These are phyloP conservation scores for Macrosoma leucophasiata DNA, from an alignment of 2,888 invertebrate species.

Conservation along the genomic window DNA sequence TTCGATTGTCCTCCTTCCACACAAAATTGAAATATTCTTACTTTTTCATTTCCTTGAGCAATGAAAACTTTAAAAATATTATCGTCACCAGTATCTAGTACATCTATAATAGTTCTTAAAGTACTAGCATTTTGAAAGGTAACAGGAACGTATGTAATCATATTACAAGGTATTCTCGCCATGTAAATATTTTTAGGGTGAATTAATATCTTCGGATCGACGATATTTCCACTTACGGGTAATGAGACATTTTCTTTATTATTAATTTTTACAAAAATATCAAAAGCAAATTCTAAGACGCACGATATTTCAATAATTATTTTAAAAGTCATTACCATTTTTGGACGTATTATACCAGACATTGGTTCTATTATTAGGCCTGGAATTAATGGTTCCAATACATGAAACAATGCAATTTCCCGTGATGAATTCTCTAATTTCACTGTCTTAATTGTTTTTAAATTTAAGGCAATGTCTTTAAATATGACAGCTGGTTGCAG, in stretches of 20 bases:
- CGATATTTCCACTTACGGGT: constrained; percentile 60
- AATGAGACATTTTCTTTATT: constrained; percentile 60
- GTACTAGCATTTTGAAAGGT: constrained; percentile 52
- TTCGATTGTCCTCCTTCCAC: constrained; percentile 54
- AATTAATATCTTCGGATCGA: constrained; percentile 66
- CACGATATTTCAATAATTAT: constrained; percentile 60
- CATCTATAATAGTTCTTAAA: constrained; percentile 42
- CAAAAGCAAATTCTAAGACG: constrained; percentile 54
- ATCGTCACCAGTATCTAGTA: constrained; percentile 51
- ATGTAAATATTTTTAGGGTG: constrained; percentile 67
- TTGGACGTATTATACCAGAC: constrained; percentile 66
- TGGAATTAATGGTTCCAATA: constrained; percentile 63
- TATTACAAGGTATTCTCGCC: constrained; percentile 58
- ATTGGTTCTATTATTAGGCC: constrained; percentile 69
- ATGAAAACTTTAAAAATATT: constrained; percentile 54
- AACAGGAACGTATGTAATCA: constrained; percentile 56
- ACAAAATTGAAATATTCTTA: constrained; percentile 41
- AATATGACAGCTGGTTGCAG: constrained; percentile 46
- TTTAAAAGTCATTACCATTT: constrained; percentile 61
- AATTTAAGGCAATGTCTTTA: constrained; percentile 59
- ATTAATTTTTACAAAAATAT: constrained; percentile 56
- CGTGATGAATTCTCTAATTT: constrained; percentile 72
- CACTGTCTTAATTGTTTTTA: constrained; percentile 55
- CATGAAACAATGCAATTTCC: constrained; percentile 64
- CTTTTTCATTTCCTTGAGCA: constrained; percentile 52